Evolutionary conservation across 2,113 vertebrate species (phyloP), one percentile per base, ranked within the genome.

Genomic region (Oryzias woworae): DNA sequence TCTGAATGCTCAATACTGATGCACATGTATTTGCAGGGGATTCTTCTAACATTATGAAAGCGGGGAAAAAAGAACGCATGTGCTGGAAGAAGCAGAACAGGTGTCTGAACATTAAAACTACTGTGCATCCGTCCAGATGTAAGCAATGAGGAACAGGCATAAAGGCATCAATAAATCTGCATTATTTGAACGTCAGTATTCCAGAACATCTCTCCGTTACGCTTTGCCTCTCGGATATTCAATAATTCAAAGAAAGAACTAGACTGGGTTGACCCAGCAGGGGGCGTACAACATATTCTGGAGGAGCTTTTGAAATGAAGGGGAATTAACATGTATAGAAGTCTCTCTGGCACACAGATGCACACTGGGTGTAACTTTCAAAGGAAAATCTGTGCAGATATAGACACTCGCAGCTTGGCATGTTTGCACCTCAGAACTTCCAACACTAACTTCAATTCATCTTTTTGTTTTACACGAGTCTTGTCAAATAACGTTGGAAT

Each of bases 161-260:
- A 52, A 45, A 60, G 18, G 59, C 45, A 43, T 45, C 57, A 57
- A 59, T 43, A 56, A 46, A 70, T 58, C 62, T 62, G 16, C 61
- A 10, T 77, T 62, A 31, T 75, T 75, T 65, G 52, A 31, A 45
- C 52, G 36, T 50, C 49, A 47, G 18, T 23, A 54, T 71, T 68
- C 22, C 53, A 62, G 54, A 72, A 66, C 68, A 47, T 71, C 23
- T 55, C 67, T 53, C 52, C 56, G 24, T 57, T 57, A 31, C 41
- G 61, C 36, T 73, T 53, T 57, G 62, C 77, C 77, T 69, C 36
- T 70, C 74, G 69, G 75, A 75, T 76, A 77, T 81, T 87, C 77
- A 88, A 85, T 87, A 90, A 88, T 88, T 88, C 79, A 86, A 77
- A 67, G 69, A 69, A 66, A 57, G 75, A 73, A 57, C 51, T 22